These are phyloP conservation scores for Deilephila elpenor DNA, from an alignment of 2,888 invertebrate genomes.

Conservation along the genomic window DNA sequence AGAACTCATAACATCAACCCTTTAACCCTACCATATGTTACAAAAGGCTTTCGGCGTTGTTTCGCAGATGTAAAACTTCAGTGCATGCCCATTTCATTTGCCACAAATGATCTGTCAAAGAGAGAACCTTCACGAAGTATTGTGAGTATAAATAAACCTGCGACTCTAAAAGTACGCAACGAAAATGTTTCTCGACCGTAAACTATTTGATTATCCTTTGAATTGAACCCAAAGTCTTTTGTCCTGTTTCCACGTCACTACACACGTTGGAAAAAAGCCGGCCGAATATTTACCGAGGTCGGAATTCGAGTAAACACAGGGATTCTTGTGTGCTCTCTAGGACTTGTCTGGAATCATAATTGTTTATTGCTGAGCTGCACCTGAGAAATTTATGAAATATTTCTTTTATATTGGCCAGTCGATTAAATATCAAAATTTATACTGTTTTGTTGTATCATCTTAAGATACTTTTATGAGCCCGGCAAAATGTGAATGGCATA, in stretches of 20 bases:
- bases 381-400: background rate
- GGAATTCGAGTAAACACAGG: slow-evolving; percentile 53
- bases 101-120: slow-evolving; percentile 61
- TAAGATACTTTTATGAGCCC: too few relatives aligned
- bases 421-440: too few relatives aligned
- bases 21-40: slow-evolving; percentile 21
- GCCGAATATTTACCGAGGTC: slow-evolving; percentile 59
- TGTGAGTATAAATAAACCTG: slow-evolving; percentile 60
- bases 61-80: slow-evolving; percentile 26
- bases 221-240: slow-evolving; percentile 63
- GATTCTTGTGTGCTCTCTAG: slow-evolving; percentile 41
- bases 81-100: slow-evolving; percentile 48
- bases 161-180: slow-evolving; percentile 53
- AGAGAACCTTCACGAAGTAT: slow-evolving; percentile 50
- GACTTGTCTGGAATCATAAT: slow-evolving; percentile 36
- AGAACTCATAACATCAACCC: slow-evolving; percentile 19
- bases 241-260: slow-evolving; percentile 65
- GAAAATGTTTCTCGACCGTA: slow-evolving; percentile 62
- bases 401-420: background rate
- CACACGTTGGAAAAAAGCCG: slow-evolving; percentile 52
- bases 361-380: slow-evolving; percentile 28
- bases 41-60: slow-evolving; percentile 20
- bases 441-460: too few relatives aligned
- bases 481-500: too few relatives aligned
- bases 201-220: slow-evolving; percentile 73